Evolutionary conservation across 1,140 invertebrate species (phyloP).

Genomic region (Rhagoletis pomonella): DNA sequence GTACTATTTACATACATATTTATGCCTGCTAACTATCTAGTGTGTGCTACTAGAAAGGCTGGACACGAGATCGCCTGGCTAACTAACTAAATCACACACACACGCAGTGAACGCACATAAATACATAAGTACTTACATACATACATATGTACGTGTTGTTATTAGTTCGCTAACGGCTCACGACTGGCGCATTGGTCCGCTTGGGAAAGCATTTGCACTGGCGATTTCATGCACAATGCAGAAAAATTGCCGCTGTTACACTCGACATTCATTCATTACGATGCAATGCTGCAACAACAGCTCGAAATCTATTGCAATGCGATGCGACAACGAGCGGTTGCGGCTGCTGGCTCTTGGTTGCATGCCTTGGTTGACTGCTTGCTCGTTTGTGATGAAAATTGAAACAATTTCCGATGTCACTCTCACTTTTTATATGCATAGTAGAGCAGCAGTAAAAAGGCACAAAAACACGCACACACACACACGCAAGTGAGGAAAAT

Average conservation of each 20-base stretch:
- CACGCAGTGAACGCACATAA: not conserved
- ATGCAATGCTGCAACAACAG: slow-evolving; percentile 28
- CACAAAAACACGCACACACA: slow-evolving; percentile 21
- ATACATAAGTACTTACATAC: not conserved
- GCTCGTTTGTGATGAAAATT: slow-evolving; percentile 64
- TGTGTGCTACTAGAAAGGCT: not conserved
- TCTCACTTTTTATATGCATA: slow-evolving; percentile 70
- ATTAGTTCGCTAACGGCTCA: not conserved
- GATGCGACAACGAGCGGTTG: slow-evolving; percentile 28
- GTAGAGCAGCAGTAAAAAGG: slow-evolving; percentile 20
- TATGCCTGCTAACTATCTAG: too few species aligned
- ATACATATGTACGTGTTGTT: not conserved
- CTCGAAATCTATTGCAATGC: slow-evolving; percentile 58
- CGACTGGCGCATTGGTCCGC: not conserved
- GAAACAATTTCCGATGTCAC: slow-evolving; percentile 74
- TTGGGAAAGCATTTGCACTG: slow-evolving; percentile 51
- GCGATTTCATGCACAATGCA: slow-evolving; percentile 56
- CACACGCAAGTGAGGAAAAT: not conserved
- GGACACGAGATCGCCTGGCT: slow-evolving; percentile 31
- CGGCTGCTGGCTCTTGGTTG: slow-evolving; percentile 48
- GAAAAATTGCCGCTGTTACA: slow-evolving; percentile 72
- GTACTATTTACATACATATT: not conserved
- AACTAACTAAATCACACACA: slow-evolving; percentile 3
- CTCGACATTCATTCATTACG: slow-evolving; percentile 72
- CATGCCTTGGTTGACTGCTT: slow-evolving; percentile 39